A percentile compares a stretch with the other conserved stretches of the same genome.
Conservation (phyloP, 2,888 invertebrate genomes). For the Heliconius charithonia region DNA sequence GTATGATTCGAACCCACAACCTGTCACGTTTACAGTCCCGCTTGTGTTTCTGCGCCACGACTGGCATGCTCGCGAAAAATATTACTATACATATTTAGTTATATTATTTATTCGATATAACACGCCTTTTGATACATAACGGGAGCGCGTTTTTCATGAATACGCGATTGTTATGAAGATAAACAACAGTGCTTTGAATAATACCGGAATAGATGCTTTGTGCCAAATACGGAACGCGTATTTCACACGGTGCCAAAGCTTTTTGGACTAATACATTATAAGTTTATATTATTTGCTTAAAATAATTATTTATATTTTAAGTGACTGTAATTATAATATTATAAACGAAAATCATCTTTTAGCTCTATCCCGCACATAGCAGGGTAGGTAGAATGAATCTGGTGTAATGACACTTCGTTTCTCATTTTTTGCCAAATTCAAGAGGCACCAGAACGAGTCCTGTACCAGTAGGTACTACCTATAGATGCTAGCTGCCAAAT, state of each 20-base stretch:
- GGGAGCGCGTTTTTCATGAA: constrained; percentile 35
- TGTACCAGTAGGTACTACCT: too few species aligned
- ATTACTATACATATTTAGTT: neutral
- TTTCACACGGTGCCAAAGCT: constrained; percentile 29
- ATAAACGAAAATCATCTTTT: too few species aligned
- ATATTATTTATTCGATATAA: constrained; percentile 7
- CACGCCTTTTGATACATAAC: constrained; percentile 9
- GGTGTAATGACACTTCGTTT: too few species aligned
- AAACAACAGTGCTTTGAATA: constrained; percentile 38
- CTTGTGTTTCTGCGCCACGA: too few species aligned
- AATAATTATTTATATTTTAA: neutral
- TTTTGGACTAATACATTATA: constrained; percentile 15
- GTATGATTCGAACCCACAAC: too few species aligned
- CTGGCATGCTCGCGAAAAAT: neutral
- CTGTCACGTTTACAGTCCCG: too few species aligned
- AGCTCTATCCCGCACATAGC: too few species aligned
- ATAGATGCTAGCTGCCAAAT: too few species aligned
- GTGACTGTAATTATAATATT: too few species aligned
- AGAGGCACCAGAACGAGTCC: too few species aligned
- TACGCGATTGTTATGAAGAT: constrained; percentile 39
- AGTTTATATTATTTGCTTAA: constrained; percentile 9
- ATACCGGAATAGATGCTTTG: constrained; percentile 23
- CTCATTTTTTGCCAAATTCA: too few species aligned
- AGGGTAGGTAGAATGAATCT: too few species aligned
- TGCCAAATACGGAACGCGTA: constrained; percentile 34